Conservation (phyloP, 2,113 vertebrate species). For the Scomber japonicus region DNA sequence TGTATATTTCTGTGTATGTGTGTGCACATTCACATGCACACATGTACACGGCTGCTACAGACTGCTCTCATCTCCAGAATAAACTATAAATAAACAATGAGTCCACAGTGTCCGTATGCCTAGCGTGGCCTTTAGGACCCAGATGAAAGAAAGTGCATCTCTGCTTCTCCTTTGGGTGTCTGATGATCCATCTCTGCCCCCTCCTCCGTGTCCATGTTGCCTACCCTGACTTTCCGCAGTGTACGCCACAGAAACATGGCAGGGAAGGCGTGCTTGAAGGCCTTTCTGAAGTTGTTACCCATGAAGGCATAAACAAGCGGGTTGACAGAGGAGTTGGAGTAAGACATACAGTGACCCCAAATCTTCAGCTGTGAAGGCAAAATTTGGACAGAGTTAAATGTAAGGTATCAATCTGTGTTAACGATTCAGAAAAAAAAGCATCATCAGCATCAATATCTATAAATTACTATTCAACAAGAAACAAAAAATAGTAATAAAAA, state of each 20-base stretch:
- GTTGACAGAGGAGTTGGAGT: conserved; percentile 85
- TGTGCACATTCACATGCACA: neutral
- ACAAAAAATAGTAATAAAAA: too few species aligned
- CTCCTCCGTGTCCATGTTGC: conserved; percentile 23
- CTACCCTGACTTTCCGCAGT: conserved; percentile 31
- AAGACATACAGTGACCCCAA: conserved; percentile 86
- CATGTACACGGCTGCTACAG: neutral
- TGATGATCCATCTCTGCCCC: conserved; percentile 12
- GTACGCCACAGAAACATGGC: conserved; percentile 62
- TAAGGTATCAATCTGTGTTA: fast-evolving
- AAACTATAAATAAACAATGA: conserved; percentile 55
- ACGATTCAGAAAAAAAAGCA: neutral
- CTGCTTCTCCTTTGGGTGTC: conserved; percentile 64
- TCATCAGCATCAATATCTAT: too few species aligned
- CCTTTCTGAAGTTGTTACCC: conserved; percentile 85
- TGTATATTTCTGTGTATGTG: conserved; percentile 12
- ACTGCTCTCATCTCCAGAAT: conserved; percentile 37
- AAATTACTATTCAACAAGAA: too few species aligned
- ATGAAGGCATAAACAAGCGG: conserved; percentile 83
- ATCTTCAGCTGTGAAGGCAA: conserved; percentile 75
- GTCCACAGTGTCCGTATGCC: conserved; percentile 16
- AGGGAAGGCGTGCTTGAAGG: conserved; percentile 82
- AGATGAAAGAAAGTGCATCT: conserved; percentile 84
- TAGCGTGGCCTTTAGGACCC: conserved; percentile 65
- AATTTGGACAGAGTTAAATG: neutral